Evolutionary conservation across 2,113 vertebrate species (phyloP).

Genomic region (Albula goreensis): DNA sequence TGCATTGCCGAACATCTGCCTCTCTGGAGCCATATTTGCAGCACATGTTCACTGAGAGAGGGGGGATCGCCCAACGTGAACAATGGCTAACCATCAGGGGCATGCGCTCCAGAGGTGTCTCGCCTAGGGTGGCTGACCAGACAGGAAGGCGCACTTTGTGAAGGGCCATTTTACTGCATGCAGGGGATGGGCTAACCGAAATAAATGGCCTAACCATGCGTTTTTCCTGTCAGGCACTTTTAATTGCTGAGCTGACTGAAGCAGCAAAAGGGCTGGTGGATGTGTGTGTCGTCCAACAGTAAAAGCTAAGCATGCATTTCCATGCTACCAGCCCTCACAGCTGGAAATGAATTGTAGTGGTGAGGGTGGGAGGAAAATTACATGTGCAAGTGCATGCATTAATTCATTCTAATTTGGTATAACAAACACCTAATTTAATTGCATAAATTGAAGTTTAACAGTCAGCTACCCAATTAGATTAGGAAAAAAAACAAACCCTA

Average conservation of each 20-base stretch:
- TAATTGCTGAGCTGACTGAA: slow-evolving; percentile 18
- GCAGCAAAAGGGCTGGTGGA: not conserved
- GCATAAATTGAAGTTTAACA: slow-evolving; percentile 49
- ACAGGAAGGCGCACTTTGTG: slow-evolving; percentile 8
- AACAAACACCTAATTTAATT: slow-evolving; percentile 63
- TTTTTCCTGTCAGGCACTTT: slow-evolving; percentile 19
- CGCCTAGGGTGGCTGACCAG: not conserved
- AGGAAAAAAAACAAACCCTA: slow-evolving; percentile 30
- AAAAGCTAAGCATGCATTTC: slow-evolving; percentile 20
- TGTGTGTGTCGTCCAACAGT: slow-evolving; percentile 20
- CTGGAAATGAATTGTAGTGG: slow-evolving; percentile 36
- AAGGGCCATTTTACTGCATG: not conserved
- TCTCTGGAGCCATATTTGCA: slow-evolving; percentile 2
- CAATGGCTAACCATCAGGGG: slow-evolving; percentile 2
- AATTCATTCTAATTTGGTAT: slow-evolving; percentile 54
- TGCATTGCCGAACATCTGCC: not conserved
- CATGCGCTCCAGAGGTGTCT: not conserved
- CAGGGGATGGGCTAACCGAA: not conserved
- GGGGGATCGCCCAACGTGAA: not conserved
- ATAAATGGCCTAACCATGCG: not conserved
- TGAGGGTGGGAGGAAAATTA: slow-evolving; percentile 30
- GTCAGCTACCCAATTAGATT: slow-evolving; percentile 56
- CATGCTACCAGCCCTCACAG: slow-evolving; percentile 29
- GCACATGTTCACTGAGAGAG: slow-evolving; percentile 1
- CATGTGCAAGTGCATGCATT: slow-evolving; percentile 51